These are phyloP conservation scores for Lophotis ruficrista DNA, from an alignment of 2,113 vertebrate species.

Conservation along the genomic window DNA sequence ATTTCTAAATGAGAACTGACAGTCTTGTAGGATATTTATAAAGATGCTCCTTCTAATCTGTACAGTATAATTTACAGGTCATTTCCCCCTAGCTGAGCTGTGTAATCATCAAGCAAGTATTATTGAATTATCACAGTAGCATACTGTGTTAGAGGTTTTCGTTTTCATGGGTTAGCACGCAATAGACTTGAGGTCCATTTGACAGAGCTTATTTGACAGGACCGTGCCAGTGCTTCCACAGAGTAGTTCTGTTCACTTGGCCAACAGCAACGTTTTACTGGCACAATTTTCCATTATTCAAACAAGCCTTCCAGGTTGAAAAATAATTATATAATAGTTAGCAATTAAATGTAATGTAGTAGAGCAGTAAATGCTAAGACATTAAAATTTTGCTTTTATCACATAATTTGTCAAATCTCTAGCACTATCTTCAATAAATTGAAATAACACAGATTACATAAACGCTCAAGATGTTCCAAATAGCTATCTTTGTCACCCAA, in stretches of 20 bases:
- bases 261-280: not conserved
- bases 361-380: not conserved
- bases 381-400: not conserved
- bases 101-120: not conserved
- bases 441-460: slow-evolving; percentile 1
- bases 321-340: not conserved
- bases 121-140: slow-evolving; percentile 33
- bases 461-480: not conserved
- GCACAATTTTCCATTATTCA: slow-evolving; percentile 22
- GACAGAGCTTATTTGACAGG: not conserved
- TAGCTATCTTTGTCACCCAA: not conserved
- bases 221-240: not conserved
- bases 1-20: slow-evolving; percentile 12
- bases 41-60: slow-evolving; percentile 25
- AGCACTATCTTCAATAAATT: not conserved
- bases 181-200: not conserved
- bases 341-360: not conserved
- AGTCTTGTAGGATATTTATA: not conserved
- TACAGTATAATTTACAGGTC: slow-evolving; percentile 25
- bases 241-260: not conserved
- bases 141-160: not conserved
- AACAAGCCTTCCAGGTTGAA: slow-evolving; percentile 6
- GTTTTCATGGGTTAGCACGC: not conserved
- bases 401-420: not conserved
- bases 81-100: slow-evolving; percentile 7